phyloP scores from a whole-genome alignment of 30 jellyfish, hydroid and myxozoan species.

The Pseudorhiza aurosa region DNA sequence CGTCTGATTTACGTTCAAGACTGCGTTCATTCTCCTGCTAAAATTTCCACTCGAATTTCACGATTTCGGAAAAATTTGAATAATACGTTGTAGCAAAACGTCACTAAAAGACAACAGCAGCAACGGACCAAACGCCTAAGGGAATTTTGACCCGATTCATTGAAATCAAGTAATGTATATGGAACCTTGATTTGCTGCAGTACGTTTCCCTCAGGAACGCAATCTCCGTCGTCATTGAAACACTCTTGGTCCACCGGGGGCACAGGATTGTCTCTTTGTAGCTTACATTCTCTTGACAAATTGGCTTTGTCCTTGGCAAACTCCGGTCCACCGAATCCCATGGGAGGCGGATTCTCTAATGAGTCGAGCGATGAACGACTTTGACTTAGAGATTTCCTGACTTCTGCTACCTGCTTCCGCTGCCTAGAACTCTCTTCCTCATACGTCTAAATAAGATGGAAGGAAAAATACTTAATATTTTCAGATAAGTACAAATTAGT shows the following conservation, averaged over 20 bases:
- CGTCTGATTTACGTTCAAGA: too few species aligned
- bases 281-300: slow-evolving; percentile 75
- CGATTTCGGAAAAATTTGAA: too few species aligned
- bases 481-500: too few species aligned
- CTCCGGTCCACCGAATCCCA: slow-evolving; percentile 83
- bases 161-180: too few species aligned
- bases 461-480: neutral
- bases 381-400: slow-evolving; percentile 53
- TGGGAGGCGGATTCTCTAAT: slow-evolving; percentile 51
- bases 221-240: slow-evolving; percentile 83
- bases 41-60: too few species aligned
- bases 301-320: slow-evolving; percentile 68
- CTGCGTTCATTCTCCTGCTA: too few species aligned
- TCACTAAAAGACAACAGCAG: too few species aligned
- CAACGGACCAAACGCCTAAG: too few species aligned
- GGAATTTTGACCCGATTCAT: too few species aligned
- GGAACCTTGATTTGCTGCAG: slow-evolving; percentile 67
- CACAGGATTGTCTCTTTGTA: slow-evolving; percentile 40
- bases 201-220: slow-evolving; percentile 86
- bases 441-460: slow-evolving; percentile 12
- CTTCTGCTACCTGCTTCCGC: slow-evolving; percentile 48
- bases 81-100: too few species aligned
- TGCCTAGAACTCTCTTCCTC: slow-evolving; percentile 59
- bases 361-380: slow-evolving; percentile 37
- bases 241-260: slow-evolving; percentile 60